phyloP scores from a whole-genome alignment of 2,888 invertebrate genomes.

The Eupelmus urozonus region DNA sequence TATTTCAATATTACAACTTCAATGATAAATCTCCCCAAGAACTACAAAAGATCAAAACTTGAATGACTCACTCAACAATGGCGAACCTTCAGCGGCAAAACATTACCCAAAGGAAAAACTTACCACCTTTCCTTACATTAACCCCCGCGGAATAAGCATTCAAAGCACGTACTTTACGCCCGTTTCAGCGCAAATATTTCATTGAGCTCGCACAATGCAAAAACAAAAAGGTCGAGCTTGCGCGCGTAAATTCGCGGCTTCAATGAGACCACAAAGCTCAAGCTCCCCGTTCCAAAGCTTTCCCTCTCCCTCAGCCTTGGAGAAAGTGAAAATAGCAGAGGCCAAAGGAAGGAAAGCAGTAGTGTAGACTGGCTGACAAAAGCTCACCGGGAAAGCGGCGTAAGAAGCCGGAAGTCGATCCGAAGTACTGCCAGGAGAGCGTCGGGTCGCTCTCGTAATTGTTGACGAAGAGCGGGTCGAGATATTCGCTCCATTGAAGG shows the following conservation, averaged over 20 bases:
- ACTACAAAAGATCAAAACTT: no score
- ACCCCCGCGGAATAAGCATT: no score
- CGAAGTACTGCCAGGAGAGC: constrained; percentile 99
- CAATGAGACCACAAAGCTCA: no score
- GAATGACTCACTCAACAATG: no score
- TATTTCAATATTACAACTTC: no score
- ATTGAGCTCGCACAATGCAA: background rate
- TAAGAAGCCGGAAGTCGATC: constrained; percentile 96
- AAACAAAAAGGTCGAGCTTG: no score
- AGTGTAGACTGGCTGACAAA: constrained; percentile 33
- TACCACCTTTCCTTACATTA: no score
- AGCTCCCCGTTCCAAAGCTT: no score
- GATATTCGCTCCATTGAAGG: constrained; percentile 95
- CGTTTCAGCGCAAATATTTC: background rate
- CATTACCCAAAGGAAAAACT: no score
- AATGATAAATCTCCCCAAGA: no score
- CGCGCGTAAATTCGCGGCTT: background rate
- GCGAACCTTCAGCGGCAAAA: no score
- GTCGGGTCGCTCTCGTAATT: constrained; percentile 94
- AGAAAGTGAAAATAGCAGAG: background rate
- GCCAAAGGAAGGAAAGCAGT: constrained; percentile 2
- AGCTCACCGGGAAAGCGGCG: constrained; percentile 93
- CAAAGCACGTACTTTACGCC: background rate
- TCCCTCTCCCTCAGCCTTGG: no score
- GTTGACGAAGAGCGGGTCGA: constrained; percentile 92